A percentile compares a stretch with the other conserved stretches of the same genome.
phyloP scores from a whole-genome alignment of 1,140 invertebrate species.

The Megathymus violae region DNA sequence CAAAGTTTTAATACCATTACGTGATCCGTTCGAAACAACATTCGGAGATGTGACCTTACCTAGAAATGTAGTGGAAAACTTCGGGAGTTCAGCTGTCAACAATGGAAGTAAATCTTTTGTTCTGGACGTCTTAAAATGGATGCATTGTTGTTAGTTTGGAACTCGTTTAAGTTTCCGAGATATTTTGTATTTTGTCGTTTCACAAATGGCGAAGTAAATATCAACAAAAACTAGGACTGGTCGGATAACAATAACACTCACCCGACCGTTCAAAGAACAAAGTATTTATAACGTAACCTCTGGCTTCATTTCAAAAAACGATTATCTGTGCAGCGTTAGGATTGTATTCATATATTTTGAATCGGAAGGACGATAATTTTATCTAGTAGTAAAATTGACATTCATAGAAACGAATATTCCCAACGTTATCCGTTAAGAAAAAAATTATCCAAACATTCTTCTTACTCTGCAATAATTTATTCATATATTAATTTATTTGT shows the following conservation, averaged over 20 bases:
- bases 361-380: too few species aligned
- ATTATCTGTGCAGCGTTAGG: too few species aligned
- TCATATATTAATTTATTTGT: too few species aligned
- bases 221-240: not conserved
- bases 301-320: too few species aligned
- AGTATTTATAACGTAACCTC: too few species aligned
- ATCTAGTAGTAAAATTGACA: too few species aligned
- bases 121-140: slow-evolving; percentile 2
- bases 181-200: not conserved
- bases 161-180: slow-evolving; percentile 1
- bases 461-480: too few species aligned
- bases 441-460: too few species aligned
- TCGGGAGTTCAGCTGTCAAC: not conserved
- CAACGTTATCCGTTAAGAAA: too few species aligned
- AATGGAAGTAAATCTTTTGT: not conserved
- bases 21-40: not conserved
- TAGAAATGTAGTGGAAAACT: not conserved
- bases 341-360: too few species aligned
- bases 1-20: not conserved
- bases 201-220: not conserved
- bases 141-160: slow-evolving; percentile 1
- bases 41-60: not conserved
- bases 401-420: too few species aligned
- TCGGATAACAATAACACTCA: not conserved
- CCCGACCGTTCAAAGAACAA: not conserved